Evolutionary conservation across 2,797 vertebrate genomes (phyloP), one percentile per base, ranked within the genome.

Genomic region (Acipenser ruthenus): DNA sequence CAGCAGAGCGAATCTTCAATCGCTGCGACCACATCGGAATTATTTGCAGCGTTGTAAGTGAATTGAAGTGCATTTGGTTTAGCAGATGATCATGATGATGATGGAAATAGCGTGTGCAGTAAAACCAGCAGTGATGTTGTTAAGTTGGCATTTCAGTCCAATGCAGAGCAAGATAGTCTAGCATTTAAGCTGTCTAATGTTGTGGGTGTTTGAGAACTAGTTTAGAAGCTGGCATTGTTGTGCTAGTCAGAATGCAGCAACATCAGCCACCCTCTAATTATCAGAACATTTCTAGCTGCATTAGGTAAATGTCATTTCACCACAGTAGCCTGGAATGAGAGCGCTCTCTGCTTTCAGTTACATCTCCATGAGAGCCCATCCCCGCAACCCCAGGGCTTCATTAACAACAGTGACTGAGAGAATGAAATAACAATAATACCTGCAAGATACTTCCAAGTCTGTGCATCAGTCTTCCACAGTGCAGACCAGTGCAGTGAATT

Each of bases 281-380:
- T 88, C 83, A 83, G 78, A 80, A 89, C 89, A 88, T 92, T 93
- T 92, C 85, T 87, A 87, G 90, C 86, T 89, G 86, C 84, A 92
- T 95, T 95, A 93, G 88, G 87, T 91, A 94, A 95, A 95, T 95
- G 92, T 94, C 92, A 94, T 88, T 92, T 90, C 89, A 90, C 88
- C 74, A 82, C 80, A 87, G 80, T 87, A 78, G 84, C 86, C 85
- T 85, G 82, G 81, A 86, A 87, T 86, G 83, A 83, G 83, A 79
- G 80, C 0, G 79, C 79, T 84, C 78, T 80, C 74, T 82, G 83
- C 78, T 85, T 78, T 83, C 78, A 85, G 80, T 86, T 82, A 83
- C 73, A 76, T 83, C 77, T 72, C 69, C 8, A 60, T 61, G 65
- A 79, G 78, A 79, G 70, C 60, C 78, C 77, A 72, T 70, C 73